Evolutionary conservation across 2,888 invertebrate species (phyloP).

Genomic region (Chrysopilus asiliformis): DNA sequence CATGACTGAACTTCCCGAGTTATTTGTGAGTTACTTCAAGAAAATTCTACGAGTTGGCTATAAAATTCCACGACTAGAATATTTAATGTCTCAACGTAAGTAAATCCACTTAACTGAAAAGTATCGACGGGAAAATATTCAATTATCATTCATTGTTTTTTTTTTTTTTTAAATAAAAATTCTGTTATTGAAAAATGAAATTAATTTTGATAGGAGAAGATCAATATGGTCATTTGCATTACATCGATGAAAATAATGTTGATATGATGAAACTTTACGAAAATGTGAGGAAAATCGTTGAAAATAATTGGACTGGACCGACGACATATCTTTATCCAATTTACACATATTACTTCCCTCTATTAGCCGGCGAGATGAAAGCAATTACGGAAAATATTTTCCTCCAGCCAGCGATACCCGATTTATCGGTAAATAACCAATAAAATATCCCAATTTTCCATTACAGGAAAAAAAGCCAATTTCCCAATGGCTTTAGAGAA

Average conservation of each 20-base stretch:
- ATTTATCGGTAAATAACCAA: slow-evolving; percentile 24
- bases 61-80: slow-evolving; percentile 32
- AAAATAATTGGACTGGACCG: slow-evolving; percentile 29
- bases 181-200: no score
- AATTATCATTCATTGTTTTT: background rate
- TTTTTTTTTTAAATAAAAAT: background rate
- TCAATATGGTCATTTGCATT: slow-evolving; percentile 25
- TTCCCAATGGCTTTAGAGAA: no score
- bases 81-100: slow-evolving; percentile 31
- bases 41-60: slow-evolving; percentile 32
- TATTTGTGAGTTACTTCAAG: slow-evolving; percentile 29
- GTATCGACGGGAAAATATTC: no score
- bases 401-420: slow-evolving; percentile 26
- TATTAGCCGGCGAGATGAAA: slow-evolving; percentile 28
- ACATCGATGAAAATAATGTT: slow-evolving; percentile 27
- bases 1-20: slow-evolving; percentile 26
- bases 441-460: no score
- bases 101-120: no score
- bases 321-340: slow-evolving; percentile 32
- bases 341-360: slow-evolving; percentile 31
- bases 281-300: slow-evolving; percentile 27
- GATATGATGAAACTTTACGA: slow-evolving; percentile 29
- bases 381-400: slow-evolving; percentile 31
- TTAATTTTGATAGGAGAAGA: slow-evolving; percentile 9
- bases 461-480: no score